Evolutionary conservation across 2,113 vertebrate species (phyloP), one percentile per base, ranked within the genome.

Genomic region (Maccullochella peelii): DNA sequence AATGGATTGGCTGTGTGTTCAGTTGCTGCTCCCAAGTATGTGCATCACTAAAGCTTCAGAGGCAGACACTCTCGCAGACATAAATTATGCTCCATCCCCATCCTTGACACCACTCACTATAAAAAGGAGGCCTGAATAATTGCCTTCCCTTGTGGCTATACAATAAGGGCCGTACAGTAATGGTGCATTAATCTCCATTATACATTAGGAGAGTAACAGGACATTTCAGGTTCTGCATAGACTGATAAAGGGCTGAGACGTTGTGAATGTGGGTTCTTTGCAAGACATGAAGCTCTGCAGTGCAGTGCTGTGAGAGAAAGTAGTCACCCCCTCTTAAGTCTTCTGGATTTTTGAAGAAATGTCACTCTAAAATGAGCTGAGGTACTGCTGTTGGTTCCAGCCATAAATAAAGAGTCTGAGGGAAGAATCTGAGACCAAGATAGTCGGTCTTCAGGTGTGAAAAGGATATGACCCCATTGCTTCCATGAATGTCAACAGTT

Each of bases 101-200:
- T 90, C 87, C 80, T 93, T 91, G 91, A 93, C 93, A 88, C 80
- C 83, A 79, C 92, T 88, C 82, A 77, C 85, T 87, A 92, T 91
- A 89, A 93, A 93, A 93, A 90, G 90, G 87, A 82, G 80, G 58
- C 79, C 79, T 84, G 87, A 90, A 92, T 92, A 92, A 93, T 92
- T 90, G 72, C 86, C 57, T 71, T 89, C 88, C 82, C 91, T 75
- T 68, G 89, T 85, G 90, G 88, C 81, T 69, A 79, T 80, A 78
- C 61, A 79, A 58, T 91, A 89, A 92, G 82, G 82, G 87, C 61
- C 36, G n/a, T 73, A 42, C 74, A 77, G 79, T 88, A 81, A 86
- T 79, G 84, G 68, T 55, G 55, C 70, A 83, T 91, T 92, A 75
- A 87, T 90, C 80, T 84, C 47, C 52, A 69, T 78, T 54, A 70